Conservation (phyloP, 2,888 invertebrate species). For the Chaetogeoica ovagalla region DNA sequence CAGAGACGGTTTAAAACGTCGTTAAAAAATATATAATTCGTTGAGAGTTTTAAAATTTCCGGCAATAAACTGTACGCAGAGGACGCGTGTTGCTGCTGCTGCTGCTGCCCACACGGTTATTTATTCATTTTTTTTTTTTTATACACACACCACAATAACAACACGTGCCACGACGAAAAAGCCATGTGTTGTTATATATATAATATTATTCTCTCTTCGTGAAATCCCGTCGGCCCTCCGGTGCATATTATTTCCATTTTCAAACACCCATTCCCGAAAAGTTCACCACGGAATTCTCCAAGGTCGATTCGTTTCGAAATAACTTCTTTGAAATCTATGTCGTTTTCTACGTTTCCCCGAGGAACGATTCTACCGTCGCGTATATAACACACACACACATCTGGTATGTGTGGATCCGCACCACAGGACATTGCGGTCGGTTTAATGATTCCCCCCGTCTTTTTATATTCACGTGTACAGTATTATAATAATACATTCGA, state of each 20-base stretch:
- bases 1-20: not conserved
- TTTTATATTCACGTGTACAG: too few relatives aligned
- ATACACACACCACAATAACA: slow-evolving; percentile 21
- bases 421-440: slow-evolving; percentile 22
- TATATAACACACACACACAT: not conserved
- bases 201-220: slow-evolving; percentile 31
- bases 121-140: slow-evolving; percentile 18
- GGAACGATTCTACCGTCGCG: slow-evolving; percentile 13
- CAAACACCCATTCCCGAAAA: slow-evolving; percentile 27
- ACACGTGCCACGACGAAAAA: slow-evolving; percentile 43
- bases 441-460: not conserved
- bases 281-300: slow-evolving; percentile 13
- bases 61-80: slow-evolving; percentile 39
- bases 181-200: slow-evolving; percentile 52
- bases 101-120: too few relatives aligned
- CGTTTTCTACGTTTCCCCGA: not conserved
- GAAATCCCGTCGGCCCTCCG: slow-evolving; percentile 23
- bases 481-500: too few relatives aligned
- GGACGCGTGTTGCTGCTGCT: too few relatives aligned
- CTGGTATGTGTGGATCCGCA: not conserved
- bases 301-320: slow-evolving; percentile 28
- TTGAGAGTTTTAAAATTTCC: slow-evolving; percentile 17
- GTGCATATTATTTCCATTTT: slow-evolving; percentile 30
- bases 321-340: not conserved
- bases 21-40: slow-evolving; percentile 3